Conservation (phyloP, 2,797 vertebrate species). For the Cheirogaleus major region DNA sequence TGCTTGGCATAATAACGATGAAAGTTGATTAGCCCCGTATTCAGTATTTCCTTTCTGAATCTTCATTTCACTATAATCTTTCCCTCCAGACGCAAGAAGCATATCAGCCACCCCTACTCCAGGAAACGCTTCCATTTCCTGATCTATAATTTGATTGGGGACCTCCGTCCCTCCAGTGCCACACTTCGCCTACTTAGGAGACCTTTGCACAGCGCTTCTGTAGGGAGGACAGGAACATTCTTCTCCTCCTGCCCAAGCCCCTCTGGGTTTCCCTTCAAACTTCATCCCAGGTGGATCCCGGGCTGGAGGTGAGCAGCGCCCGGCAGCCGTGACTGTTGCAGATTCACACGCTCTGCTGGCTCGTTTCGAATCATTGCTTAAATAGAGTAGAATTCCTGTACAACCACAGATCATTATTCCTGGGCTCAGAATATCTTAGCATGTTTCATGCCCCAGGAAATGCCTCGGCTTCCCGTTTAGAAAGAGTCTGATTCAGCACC, state of each 20-base stretch:
- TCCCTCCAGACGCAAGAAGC: neutral
- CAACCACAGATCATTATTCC: neutral
- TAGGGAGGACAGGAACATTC: neutral
- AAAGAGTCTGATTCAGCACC: neutral
- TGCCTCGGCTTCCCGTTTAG: neutral
- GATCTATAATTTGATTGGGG: neutral
- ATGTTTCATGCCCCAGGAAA: neutral
- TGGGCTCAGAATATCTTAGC: neutral
- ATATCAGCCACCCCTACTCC: neutral
- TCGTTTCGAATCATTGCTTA: neutral
- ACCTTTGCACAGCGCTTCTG: neutral
- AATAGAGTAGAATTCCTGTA: neutral
- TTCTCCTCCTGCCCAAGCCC: neutral
- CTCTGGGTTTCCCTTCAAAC: neutral
- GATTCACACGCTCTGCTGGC: neutral
- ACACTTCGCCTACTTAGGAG: neutral
- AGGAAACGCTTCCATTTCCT: neutral
- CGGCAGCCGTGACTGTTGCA: fast-evolving
- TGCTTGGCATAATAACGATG: neutral
- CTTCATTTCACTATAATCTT: neutral
- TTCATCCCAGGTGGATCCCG: neutral
- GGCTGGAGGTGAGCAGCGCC: fast-evolving
- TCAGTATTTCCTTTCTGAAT: neutral
- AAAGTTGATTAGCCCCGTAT: neutral
- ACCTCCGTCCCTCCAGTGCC: neutral